phyloP scores from a whole-genome alignment of 53 echinoderm and acorn worm genomes.

The Mesocentrotus franciscanus region DNA sequence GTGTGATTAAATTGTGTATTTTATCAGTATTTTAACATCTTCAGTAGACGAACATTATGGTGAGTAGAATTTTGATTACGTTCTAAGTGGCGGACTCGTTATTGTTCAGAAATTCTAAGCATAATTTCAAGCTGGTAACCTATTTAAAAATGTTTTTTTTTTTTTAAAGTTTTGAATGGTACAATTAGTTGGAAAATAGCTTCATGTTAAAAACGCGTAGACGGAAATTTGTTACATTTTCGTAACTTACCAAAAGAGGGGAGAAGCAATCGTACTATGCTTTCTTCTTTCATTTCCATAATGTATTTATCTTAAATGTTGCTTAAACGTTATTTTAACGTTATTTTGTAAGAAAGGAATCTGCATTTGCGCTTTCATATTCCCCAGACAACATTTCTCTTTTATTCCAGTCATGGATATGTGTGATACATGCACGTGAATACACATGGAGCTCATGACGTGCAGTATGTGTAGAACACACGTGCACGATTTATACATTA shows the following conservation, averaged over 20 bases:
- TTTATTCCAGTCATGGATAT: neutral
- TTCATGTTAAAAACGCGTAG: no score
- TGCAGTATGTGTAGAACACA: neutral
- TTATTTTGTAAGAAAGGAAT: neutral
- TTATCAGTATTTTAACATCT: conserved; percentile 30
- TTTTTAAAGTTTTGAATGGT: no score
- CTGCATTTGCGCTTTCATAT: neutral
- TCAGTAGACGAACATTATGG: conserved; percentile 36
- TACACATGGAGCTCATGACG: neutral
- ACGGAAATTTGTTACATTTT: no score
- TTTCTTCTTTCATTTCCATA: neutral
- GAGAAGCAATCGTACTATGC: no score
- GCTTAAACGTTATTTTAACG: neutral
- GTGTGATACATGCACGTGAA: neutral
- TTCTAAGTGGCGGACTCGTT: neutral
- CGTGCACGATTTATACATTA: neutral
- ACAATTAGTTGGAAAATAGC: no score
- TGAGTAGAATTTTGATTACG: neutral
- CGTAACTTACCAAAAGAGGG: no score
- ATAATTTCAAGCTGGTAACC: neutral
- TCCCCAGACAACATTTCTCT: neutral
- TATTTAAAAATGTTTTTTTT: neutral
- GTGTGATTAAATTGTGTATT: neutral
- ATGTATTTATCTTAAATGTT: neutral
- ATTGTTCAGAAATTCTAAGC: no score